phyloP scores from a whole-genome alignment of 2,888 invertebrate genomes.

The Trichopoda pennipes region DNA sequence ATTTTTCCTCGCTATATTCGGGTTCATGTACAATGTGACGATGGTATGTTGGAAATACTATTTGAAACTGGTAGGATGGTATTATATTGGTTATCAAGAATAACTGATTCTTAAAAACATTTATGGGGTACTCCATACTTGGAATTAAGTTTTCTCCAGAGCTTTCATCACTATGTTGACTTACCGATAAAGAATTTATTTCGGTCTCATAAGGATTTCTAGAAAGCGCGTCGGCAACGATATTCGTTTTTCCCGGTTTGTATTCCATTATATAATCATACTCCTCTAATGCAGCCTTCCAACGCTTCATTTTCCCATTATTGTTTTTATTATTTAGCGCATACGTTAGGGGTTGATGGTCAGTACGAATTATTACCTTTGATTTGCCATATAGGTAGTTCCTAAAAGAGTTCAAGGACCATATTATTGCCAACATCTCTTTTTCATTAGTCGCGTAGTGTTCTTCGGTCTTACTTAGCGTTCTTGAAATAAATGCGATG shows the following conservation, averaged over 20 bases:
- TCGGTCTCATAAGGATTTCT: background rate
- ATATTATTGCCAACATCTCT: background rate
- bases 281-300: background rate
- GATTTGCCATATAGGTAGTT: background rate
- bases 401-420: background rate
- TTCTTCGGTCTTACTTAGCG: slow-evolving; percentile 26
- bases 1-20: no score
- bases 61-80: no score
- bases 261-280: background rate
- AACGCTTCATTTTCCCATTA: background rate
- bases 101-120: slow-evolving; percentile 48
- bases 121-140: slow-evolving; percentile 28
- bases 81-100: background rate
- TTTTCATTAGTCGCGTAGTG: slow-evolving; percentile 1
- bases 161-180: slow-evolving; percentile 33
- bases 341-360: background rate
- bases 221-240: slow-evolving; percentile 73
- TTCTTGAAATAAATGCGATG: slow-evolving; percentile 50
- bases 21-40: no score
- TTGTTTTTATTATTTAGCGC: background rate
- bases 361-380: background rate
- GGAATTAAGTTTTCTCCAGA: slow-evolving; percentile 24
- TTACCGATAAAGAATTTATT: slow-evolving; percentile 1
- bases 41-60: no score
- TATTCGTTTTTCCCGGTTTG: background rate